Base-by-base conservation (phyloP, 2,888 invertebrate genomes). In the Apocheima hispidaria region DNA sequence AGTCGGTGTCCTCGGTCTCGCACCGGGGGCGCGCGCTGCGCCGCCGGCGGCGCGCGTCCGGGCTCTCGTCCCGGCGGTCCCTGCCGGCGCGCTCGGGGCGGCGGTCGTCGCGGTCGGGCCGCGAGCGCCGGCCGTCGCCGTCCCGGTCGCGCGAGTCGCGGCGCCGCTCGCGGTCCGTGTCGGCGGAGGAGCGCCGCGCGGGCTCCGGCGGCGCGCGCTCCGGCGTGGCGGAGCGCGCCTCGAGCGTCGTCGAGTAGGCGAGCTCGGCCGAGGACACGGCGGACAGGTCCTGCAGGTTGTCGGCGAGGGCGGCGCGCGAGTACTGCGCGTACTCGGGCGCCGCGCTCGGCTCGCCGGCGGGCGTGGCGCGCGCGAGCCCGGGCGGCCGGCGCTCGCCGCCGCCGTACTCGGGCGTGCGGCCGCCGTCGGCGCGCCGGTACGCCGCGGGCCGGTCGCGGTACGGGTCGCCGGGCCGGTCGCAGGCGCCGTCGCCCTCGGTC, bases 1-100 rank as follows among this genome's bases (percentile, higher is more conserved):
- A 95, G 80, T 95, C 95, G 2, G 94, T 94, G 72, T 95, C 95
- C 59, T 96, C 95, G 0, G 94, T 93, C 67, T 96, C 95, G 79
- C 95, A 95, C 54, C 93, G 84, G 55, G 88, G 85, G 57, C 90
- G 84, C 30, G 81, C 77, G 72, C 85, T 81, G 70, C 90, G 92
- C 30, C 92, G 81, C 51, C 74, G 77, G 1, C 83, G 78, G 26
- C 88, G 81, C 53, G 79, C 66, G 30, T 84, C 87, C 14, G 88
- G 88, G 65, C 87, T 86, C n/a, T 76, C 81, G 59, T 85, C 88
- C 2, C 87, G 82, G 78, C 82, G 69, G 40, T 79, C 80, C 66
- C 87, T 72, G 72, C 82, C 82, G 50, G 28, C 43, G 26, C 86
- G 74, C 73, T 75, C 86, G 74, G 71, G 77, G 66, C 65, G 87